phyloP scores from a whole-genome alignment of 2,797 vertebrate genomes.

The Tangara arthus region DNA sequence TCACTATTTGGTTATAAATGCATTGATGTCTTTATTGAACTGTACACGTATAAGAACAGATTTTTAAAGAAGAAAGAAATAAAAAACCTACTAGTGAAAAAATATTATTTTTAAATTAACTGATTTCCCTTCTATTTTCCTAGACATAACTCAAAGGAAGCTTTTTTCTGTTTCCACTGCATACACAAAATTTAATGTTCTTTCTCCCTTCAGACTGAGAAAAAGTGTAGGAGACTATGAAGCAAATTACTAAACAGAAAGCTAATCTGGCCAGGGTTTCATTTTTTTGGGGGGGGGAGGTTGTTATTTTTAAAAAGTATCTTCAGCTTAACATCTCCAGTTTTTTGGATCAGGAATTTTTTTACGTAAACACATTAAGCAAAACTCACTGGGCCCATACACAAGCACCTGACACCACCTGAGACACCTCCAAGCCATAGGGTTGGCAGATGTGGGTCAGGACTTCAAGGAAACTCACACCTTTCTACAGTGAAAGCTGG shows the following conservation, averaged over 20 bases:
- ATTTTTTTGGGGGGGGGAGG: too few relatives aligned
- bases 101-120: background rate
- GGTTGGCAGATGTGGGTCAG: background rate
- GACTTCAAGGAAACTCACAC: background rate
- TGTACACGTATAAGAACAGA: background rate
- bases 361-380: rapidly evolving
- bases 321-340: background rate
- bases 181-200: background rate
- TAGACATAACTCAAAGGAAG: background rate
- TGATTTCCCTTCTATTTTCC: background rate
- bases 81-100: background rate
- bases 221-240: background rate
- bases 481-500: background rate
- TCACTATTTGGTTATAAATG: background rate
- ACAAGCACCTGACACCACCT: background rate
- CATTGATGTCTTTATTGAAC: background rate
- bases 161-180: background rate
- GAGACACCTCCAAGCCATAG: background rate
- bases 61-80: background rate
- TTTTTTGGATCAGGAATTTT: background rate
- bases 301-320: rapidly evolving
- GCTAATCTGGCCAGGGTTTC: background rate
- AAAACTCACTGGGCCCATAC: background rate
- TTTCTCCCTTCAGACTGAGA: background rate
- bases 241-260: background rate